Evolutionary conservation across 2,113 vertebrate species (phyloP).

Genomic region (Notiomystis cincta): DNA sequence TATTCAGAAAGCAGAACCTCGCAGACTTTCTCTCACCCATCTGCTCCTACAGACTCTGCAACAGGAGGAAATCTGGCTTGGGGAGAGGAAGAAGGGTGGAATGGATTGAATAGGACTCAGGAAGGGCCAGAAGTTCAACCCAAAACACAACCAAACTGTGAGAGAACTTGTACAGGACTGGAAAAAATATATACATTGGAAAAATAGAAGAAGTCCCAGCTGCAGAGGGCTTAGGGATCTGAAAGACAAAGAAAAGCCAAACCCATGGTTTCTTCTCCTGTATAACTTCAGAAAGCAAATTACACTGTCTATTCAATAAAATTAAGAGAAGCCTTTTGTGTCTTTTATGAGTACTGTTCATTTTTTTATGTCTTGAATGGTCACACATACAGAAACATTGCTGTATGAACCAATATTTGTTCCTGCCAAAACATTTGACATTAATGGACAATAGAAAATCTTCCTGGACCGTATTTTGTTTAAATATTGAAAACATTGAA

Average conservation of each 20-base stretch:
- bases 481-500: not conserved
- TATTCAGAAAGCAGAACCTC: conserved; percentile 41
- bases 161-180: not conserved
- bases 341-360: not conserved
- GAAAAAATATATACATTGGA: not conserved
- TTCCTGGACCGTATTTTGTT: not conserved
- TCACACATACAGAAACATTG: not conserved
- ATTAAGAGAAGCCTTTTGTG: not conserved
- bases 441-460: not conserved
- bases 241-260: not conserved
- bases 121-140: conserved; percentile 27
- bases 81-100: not conserved
- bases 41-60: conserved; percentile 54
- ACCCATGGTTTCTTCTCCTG: not conserved
- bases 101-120: not conserved
- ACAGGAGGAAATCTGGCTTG: conserved; percentile 55
- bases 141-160: not conserved
- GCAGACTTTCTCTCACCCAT: conserved; percentile 29
- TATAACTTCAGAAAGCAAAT: not conserved
- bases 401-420: not conserved
- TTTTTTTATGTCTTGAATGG: not conserved
- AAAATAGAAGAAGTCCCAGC: not conserved
- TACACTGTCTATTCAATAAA: not conserved
- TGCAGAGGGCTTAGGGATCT: not conserved
- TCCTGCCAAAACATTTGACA: not conserved